Percentiles rank a stretch among this genome's conserved stretches.
phyloP scores from a whole-genome alignment of 2,888 invertebrate species.

The Amaurobius ferox region DNA sequence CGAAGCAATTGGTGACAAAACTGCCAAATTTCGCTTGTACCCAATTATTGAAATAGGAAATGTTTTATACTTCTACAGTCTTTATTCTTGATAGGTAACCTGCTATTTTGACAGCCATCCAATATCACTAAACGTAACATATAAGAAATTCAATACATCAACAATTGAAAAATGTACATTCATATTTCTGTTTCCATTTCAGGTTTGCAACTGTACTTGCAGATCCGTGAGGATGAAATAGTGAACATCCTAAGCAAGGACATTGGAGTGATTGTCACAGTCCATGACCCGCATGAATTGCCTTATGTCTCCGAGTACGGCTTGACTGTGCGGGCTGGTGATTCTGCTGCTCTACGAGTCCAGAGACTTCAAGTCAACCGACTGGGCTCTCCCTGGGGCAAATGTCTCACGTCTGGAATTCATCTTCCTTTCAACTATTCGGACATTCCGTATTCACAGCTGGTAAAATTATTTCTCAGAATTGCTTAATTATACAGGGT shows the following conservation, averaged over 20 bases:
- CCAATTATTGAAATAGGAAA: no score
- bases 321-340: not conserved
- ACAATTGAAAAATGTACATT: no score
- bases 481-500: no score
- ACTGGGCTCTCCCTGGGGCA: not conserved
- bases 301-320: constrained; percentile 17
- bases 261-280: not conserved
- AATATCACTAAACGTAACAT: no score
- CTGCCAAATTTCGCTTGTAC: no score
- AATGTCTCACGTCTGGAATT: not conserved
- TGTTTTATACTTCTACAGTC: no score
- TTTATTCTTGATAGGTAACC: no score
- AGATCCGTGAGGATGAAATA: not conserved
- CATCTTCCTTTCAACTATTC: constrained; percentile 20
- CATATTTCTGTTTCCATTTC: not conserved
- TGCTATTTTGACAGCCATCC: no score
- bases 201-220: constrained; percentile 14
- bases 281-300: not conserved
- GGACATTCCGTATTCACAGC: constrained; percentile 9
- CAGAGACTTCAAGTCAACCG: not conserved
- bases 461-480: not conserved
- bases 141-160: no score
- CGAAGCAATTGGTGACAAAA: no score
- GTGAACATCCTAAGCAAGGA: not conserved
- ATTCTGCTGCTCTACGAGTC: not conserved